Percentiles rank a stretch among this genome's conserved stretches.
Evolutionary conservation across 2,797 vertebrate genomes (phyloP).

Genomic region (Anas bahamensis): DNA sequence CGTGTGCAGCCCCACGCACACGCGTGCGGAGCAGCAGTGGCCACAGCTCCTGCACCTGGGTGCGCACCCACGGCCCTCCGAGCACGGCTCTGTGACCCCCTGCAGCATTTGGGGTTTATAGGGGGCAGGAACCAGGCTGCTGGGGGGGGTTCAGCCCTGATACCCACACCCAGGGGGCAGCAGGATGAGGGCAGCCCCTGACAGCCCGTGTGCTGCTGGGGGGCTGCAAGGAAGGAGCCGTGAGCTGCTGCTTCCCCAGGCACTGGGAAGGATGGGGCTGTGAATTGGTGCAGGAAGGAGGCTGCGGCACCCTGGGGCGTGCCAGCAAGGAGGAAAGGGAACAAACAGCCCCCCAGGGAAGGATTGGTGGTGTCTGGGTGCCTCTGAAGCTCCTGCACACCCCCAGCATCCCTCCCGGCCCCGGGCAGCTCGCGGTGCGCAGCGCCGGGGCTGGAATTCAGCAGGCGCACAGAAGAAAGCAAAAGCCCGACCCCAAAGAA

Average conservation of each 20-base stretch:
- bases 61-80: fast-evolving
- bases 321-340: neutral
- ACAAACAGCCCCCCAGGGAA: too few relatives aligned
- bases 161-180: fast-evolving
- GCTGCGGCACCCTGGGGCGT: neutral
- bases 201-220: neutral
- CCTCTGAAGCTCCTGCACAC: neutral
- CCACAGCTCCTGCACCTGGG: neutral
- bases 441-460: neutral
- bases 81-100: neutral
- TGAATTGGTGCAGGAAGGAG: neutral
- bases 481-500: conserved; percentile 42
- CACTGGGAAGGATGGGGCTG: neutral
- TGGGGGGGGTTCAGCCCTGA: fast-evolving
- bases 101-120: fast-evolving
- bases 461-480: neutral
- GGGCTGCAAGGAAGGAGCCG: neutral
- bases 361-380: neutral
- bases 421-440: neutral
- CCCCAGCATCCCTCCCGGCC: neutral
- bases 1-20: fast-evolving
- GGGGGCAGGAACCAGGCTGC: neutral
- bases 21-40: fast-evolving
- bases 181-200: fast-evolving
- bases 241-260: neutral